Evolutionary conservation across 2,113 vertebrate genomes (phyloP), one percentile per base, ranked within the genome.

Genomic region (Promerops cafer): DNA sequence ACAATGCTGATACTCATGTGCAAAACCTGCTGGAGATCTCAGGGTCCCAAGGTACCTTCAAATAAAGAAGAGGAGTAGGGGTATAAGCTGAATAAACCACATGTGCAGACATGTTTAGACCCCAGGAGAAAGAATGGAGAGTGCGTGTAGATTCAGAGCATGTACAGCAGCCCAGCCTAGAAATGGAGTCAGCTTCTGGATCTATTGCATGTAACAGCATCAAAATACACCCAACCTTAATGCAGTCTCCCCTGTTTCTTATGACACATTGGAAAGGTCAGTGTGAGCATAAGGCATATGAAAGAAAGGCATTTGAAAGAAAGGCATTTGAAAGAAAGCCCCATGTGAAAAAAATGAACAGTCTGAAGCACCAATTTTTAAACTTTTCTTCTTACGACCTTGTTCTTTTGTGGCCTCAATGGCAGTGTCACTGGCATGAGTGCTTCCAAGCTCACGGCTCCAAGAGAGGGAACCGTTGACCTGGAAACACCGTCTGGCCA

Each of bases 401-500:
- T 93, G 54, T 65, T 89, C 35, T 74, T 53, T 26, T 0, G 0
- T 54, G 72, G 37, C 66, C 63, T 93, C 75, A 64, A 60, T 60
- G 87, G 11, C 70, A 30, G 61, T 35, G 57, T 79, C 75, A 37
- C 66, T 72, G 75, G 13, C 45, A 31, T 1, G 50, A 88, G 21
- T 22, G n/a, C 37, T 80, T 83, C 90, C 54, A 49, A 61, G 54
- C 59, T 78, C 56, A 35, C 0, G 1, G 71, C 53, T 88, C 44
- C 42, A 45, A 70, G 78, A 82, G 31, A 60, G 57, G 61, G 28
- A 95, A 42, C n/a, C 0, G 0, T 0, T 87, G 91, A 93, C 68
- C 83, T 95, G 65, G 90, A 92, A 93, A 69, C 35, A n/a, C 80
- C 3, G 6, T 74, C 76, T 90, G 89, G 79, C 44, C 60, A 69